Base-by-base conservation (phyloP, 2,888 invertebrate genomes). In the Aplocera efformata region DNA sequence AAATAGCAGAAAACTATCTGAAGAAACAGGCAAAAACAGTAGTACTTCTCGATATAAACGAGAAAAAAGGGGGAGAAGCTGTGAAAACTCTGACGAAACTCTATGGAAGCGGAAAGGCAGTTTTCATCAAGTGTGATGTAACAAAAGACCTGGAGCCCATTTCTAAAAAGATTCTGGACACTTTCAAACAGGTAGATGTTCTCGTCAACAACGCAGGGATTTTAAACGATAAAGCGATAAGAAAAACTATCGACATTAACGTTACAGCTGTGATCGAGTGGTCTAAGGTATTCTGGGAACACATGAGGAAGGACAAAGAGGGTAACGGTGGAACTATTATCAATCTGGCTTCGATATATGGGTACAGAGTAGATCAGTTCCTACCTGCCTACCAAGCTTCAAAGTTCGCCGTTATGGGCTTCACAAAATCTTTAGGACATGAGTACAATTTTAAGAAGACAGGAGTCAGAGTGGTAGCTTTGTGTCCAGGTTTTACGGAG, bases 311-410 rank as follows among this genome's bases (percentile, higher is more conserved):
- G 32, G 79, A 89, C 48, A 80, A 78, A 13, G 81, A 86, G 1
- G 90, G 90, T 0, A 61, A 68, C 25, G 92, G 92, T 2, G 92
- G 92, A 2, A 82, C 88, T 1, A 85, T 92, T 29, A 78, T 92
- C 9, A 93, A 93, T 60, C 72, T 91, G 23, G 79, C 91, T 1
- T 91, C 92, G 1, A 82, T 90, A 7, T 82, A 89, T 41, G 91
- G 91, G 0, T 75, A 88, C 22, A 67, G 73, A 46, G 70, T 86
- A 0, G 63, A 79, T 27, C 77, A 80, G 13, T 79, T 79, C 11
- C 61, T 79, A 28, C 90, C 91, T 1, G 72, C 89, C 6, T 64
- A 60, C 23, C 53, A 52, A 31, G 41, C 63, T 1, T 56, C 65
- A 0, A 60, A 64, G 24, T 79, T 79, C 42, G 89, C 84, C 9